phyloP scores from a whole-genome alignment of 2,113 vertebrate genomes.

The Antechinus stuartii region DNA sequence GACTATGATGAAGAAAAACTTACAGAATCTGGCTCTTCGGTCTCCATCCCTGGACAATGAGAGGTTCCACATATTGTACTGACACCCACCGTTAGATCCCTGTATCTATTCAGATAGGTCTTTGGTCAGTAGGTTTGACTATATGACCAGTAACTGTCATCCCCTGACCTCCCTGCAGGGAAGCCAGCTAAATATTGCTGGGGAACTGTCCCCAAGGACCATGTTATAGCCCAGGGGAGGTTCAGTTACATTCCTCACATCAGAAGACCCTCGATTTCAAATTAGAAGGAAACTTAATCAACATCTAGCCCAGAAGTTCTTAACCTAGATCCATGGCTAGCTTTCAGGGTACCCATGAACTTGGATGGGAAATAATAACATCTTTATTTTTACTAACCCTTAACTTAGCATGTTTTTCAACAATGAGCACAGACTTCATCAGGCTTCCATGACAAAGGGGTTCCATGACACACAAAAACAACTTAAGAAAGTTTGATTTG shows the following conservation, averaged over 20 bases:
- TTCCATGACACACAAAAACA: neutral
- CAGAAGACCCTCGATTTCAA: neutral
- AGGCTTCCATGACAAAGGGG: neutral
- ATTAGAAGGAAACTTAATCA: neutral
- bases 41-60: neutral
- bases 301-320: neutral
- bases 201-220: neutral
- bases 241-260: neutral
- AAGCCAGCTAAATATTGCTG: neutral
- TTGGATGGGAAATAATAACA: neutral
- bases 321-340: neutral
- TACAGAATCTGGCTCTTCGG: neutral
- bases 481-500: neutral
- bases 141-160: neutral
- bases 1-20: neutral
- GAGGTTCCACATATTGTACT: neutral
- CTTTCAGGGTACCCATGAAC: neutral
- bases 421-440: neutral
- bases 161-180: neutral
- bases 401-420: neutral
- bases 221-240: neutral
- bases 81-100: neutral
- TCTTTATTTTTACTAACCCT: neutral
- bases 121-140: neutral
- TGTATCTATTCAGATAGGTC: neutral